Evolutionary conservation across 2,888 invertebrate species (phyloP).

Genomic region (Melolontha melolontha): DNA sequence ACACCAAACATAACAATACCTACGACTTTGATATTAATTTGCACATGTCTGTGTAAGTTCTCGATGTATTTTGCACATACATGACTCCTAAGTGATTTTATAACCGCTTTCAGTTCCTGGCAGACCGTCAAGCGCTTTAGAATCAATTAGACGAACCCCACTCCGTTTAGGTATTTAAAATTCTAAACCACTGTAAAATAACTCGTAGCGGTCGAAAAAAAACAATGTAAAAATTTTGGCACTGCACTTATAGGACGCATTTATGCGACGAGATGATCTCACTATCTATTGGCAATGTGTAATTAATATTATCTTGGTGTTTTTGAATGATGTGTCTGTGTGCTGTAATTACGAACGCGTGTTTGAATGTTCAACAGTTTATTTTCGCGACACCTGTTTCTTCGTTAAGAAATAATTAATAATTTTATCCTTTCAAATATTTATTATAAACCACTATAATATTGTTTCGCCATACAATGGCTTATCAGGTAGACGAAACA

Average conservation of each 20-base stretch:
- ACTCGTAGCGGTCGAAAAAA: constrained; percentile 18
- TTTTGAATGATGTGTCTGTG: background rate
- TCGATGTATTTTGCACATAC: constrained; percentile 50
- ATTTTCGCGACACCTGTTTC: constrained; percentile 17
- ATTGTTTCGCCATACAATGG: too few species aligned
- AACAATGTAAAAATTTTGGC: constrained; percentile 24
- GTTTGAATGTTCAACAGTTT: background rate
- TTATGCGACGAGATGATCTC: constrained; percentile 10
- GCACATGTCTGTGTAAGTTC: constrained; percentile 43
- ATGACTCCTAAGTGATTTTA: constrained; percentile 55
- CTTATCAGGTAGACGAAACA: too few species aligned
- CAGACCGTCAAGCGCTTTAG: constrained; percentile 49
- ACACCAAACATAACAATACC: constrained; percentile 50
- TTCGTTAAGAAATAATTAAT: too few species aligned
- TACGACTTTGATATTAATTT: constrained; percentile 48
- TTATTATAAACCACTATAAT: too few species aligned
- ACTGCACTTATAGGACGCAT: background rate
- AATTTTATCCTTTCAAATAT: too few species aligned
- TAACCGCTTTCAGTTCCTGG: constrained; percentile 61
- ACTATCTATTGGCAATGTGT: constrained; percentile 41
- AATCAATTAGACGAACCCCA: constrained; percentile 45
- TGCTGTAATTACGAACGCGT: constrained; percentile 23
- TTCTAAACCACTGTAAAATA: constrained; percentile 62
- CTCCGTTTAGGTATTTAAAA: constrained; percentile 53
- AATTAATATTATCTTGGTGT: constrained; percentile 32